Evolutionary conservation across 2,888 invertebrate species (phyloP).

Genomic region (Trissoscelio sp.): DNA sequence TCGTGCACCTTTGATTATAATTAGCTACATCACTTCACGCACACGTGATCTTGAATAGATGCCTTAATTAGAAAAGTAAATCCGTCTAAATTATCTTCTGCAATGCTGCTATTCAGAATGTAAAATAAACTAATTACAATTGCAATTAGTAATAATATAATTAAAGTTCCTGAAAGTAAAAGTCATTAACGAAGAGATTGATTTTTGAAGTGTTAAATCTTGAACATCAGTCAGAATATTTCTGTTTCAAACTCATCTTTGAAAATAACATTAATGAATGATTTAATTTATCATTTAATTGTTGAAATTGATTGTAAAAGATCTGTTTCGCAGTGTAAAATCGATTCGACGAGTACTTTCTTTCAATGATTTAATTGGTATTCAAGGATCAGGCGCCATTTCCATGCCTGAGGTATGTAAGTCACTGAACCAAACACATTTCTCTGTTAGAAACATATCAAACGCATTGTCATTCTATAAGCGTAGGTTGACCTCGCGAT

Average conservation of each 20-base stretch:
- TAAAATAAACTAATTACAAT: constrained; percentile 28
- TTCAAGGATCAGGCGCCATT: constrained; percentile 50
- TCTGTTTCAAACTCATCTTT: too few relatives aligned
- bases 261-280: too few relatives aligned
- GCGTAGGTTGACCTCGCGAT: constrained; percentile 40
- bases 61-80: constrained; percentile 34
- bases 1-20: constrained; percentile 26
- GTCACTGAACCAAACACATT: constrained; percentile 52
- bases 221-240: too few relatives aligned
- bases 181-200: too few relatives aligned
- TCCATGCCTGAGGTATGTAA: constrained; percentile 37
- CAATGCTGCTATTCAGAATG: background rate
- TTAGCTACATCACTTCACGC: constrained; percentile 37
- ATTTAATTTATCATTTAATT: background rate
- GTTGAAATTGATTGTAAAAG: background rate
- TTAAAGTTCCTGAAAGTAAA: constrained; percentile 46
- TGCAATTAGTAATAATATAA: constrained; percentile 30
- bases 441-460: constrained; percentile 58
- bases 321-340: constrained; percentile 23
- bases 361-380: constrained; percentile 62
- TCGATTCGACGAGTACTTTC: constrained; percentile 47
- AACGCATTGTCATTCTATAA: constrained; percentile 55
- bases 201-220: too few relatives aligned
- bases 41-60: constrained; percentile 20
- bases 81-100: background rate